These are phyloP conservation scores for Zhengitettix transpicula DNA, from an alignment of 2,888 invertebrate genomes.

Conservation along the genomic window DNA sequence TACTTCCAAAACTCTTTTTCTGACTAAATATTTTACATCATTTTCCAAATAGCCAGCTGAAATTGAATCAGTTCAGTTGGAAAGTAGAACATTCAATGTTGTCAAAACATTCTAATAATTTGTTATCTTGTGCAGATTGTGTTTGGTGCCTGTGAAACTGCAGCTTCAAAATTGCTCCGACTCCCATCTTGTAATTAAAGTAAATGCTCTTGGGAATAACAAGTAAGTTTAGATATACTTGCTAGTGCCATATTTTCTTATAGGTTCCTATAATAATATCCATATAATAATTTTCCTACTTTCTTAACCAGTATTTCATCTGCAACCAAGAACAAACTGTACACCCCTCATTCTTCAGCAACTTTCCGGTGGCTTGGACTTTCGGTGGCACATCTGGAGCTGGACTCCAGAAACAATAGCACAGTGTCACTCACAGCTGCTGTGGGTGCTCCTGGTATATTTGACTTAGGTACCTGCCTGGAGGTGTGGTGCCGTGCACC, in stretches of 20 bases:
- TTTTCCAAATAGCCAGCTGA: too few relatives aligned
- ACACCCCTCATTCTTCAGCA: constrained; percentile 25
- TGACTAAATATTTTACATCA: too few relatives aligned
- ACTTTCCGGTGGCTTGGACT: constrained; percentile 28
- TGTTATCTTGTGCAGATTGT: constrained; percentile 25
- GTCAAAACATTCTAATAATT: too few relatives aligned
- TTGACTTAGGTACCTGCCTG: constrained; percentile 46
- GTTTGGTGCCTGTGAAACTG: constrained; percentile 49
- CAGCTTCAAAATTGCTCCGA: constrained; percentile 49
- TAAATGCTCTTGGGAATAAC: constrained; percentile 40
- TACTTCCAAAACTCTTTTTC: too few relatives aligned
- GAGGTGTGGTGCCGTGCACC: constrained; percentile 27
- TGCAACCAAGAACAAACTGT: constrained; percentile 19
- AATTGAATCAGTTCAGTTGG: too few relatives aligned
- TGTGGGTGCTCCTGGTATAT: constrained; percentile 46
- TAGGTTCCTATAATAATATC: background rate
- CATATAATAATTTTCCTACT: background rate
- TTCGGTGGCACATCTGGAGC: constrained; percentile 25
- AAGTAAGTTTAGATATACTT: constrained; percentile 33
- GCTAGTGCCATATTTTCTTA: background rate
- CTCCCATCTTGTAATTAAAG: constrained; percentile 37
- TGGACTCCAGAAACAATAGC: constrained; percentile 34
- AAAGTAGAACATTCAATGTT: too few relatives aligned
- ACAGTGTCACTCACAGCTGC: constrained; percentile 41
- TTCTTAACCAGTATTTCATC: constrained; percentile 17